phyloP scores from a whole-genome alignment of 2,797 vertebrate species.

The Astyanax mexicanus region DNA sequence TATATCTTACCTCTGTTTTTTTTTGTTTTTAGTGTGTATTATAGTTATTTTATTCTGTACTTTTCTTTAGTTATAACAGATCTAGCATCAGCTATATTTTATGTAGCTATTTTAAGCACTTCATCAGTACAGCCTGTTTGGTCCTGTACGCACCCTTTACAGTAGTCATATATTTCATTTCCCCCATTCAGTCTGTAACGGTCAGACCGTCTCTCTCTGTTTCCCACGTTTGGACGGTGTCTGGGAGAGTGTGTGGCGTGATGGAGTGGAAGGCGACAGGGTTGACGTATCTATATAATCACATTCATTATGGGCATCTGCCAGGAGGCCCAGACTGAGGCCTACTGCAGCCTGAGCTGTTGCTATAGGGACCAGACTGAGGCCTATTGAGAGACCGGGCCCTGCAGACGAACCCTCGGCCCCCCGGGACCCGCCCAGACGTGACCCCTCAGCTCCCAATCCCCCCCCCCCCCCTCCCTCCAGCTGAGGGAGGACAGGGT shows the following conservation, averaged over 20 bases:
- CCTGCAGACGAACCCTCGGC: slow-evolving; percentile 74
- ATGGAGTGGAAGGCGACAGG: slow-evolving; percentile 66
- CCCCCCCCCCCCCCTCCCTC: too few relatives aligned
- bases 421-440: slow-evolving; percentile 84
- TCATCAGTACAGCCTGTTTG: neutral
- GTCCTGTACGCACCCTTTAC: neutral
- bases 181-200: neutral
- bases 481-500: slow-evolving; percentile 42
- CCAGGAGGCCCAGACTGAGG: slow-evolving; percentile 61
- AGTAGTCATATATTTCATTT: neutral
- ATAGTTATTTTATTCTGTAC: neutral
- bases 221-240: slow-evolving; percentile 36
- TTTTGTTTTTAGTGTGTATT: too few relatives aligned
- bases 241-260: slow-evolving; percentile 54
- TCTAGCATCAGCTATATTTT: too few relatives aligned
- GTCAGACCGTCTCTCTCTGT: slow-evolving; percentile 20
- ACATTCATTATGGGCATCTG: slow-evolving; percentile 71
- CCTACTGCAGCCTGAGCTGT: slow-evolving; percentile 60
- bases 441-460: slow-evolving; percentile 78
- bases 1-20: too few relatives aligned
- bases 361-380: slow-evolving; percentile 73
- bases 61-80: neutral
- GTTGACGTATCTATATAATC: slow-evolving; percentile 72
- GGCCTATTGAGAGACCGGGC: slow-evolving; percentile 72
- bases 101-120: neutral